Evolutionary conservation across 92 coral and sea anemone species (phyloP), one percentile per base, ranked within the genome.

Genomic region (Isaurus tuberculatus): DNA sequence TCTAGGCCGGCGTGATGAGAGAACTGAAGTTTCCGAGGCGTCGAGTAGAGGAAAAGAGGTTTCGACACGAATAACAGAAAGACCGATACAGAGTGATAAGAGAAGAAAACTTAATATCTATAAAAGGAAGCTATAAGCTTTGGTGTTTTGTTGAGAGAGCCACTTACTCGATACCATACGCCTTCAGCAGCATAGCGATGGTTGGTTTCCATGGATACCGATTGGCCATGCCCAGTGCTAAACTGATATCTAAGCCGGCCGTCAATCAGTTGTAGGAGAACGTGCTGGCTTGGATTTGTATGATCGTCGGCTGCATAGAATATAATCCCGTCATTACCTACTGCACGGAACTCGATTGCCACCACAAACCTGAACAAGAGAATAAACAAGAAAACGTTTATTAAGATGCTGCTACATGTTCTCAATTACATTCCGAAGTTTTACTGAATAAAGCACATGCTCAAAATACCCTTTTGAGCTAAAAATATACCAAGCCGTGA

Each of bases 211-310:
- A 85, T 68, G 4, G 79, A 31, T 17, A 85, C 71, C 15, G 44
- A 37, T 32, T n/a, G 27, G 23, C 65, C 80, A 26, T 67, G 70
- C 22, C 89, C 84, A 0, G 57, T 51, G 22, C 84, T 72, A 43
- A 85, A 85, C 42, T 85, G 70, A 36, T 85, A 85, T 77, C 55
- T 71, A 16, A 85, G 63, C 8, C 78, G 84, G 36, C 89, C 89
- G 30, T 66, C 78, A 10, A 67, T 75, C 78, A 85, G 31, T 61
- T 85, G 84, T 11, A 85, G 71, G 3, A 84, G 78, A 4, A 85
- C 68, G 32, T n/a, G 78, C 72, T 69, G 73, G 16, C 57, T 65
- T 16, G 89, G 84, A 19, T 85, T 69, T 22, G 79, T 8, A 19
- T 77, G 84, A 28, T 65, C 34, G 30, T 77, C 70, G 16, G 89